Conservation (phyloP, 2,888 invertebrate genomes). For the Dione vanillae region DNA sequence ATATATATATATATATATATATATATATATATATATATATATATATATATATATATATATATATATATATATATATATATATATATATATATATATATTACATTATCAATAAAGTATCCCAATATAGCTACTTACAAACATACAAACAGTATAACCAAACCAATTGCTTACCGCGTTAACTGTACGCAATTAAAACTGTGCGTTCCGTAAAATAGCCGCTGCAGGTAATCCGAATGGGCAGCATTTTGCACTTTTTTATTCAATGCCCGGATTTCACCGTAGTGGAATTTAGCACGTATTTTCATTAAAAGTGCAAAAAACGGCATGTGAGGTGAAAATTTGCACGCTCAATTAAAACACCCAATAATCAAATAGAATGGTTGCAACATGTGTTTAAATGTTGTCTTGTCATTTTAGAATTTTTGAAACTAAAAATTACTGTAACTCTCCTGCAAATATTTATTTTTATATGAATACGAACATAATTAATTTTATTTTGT, state of each 20-base stretch:
- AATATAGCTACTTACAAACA: slow-evolving; percentile 4
- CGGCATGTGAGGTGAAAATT: slow-evolving; percentile 18
- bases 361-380: slow-evolving; percentile 17
- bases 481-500: no score
- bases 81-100: no score
- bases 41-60: no score
- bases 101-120: no score
- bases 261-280: slow-evolving; percentile 32
- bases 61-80: no score
- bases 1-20: no score
- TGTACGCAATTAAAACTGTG: slow-evolving; percentile 39
- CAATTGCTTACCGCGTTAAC: slow-evolving; percentile 38
- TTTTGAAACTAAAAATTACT: no score
- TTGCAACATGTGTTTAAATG: no score
- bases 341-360: slow-evolving; percentile 28
- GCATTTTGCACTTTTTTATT: slow-evolving; percentile 38
- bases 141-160: slow-evolving; percentile 13
- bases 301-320: slow-evolving; percentile 24
- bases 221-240: slow-evolving; percentile 39
- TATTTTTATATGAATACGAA: no score
- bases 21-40: no score
- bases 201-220: slow-evolving; percentile 36
- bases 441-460: no score
- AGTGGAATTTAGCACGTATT: slow-evolving; percentile 33
- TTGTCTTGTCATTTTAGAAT: no score